Evolutionary conservation across 2,113 vertebrate species (phyloP).

Genomic region (Terrapene triunguis): DNA sequence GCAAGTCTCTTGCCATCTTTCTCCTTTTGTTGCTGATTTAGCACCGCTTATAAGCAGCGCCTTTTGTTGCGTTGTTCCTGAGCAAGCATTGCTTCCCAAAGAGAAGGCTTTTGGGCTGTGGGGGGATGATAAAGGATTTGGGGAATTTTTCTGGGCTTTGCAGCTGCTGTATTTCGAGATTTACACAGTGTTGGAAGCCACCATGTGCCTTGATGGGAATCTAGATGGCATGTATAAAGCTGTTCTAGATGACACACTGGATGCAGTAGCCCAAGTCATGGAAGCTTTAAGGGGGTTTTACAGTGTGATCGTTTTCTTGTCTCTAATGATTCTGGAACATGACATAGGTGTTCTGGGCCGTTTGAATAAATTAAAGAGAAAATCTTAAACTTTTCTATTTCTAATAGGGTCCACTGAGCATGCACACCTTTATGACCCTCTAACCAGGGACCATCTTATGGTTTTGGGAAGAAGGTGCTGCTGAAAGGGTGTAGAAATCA

Average conservation of each 20-base stretch:
- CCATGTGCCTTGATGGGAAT: rapidly evolving
- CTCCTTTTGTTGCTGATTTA: rapidly evolving
- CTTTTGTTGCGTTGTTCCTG: not conserved
- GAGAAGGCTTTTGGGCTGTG: not conserved
- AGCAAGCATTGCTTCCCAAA: not conserved
- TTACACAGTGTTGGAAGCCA: not conserved
- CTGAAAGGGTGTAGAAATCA: not conserved
- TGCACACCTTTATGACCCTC: no score
- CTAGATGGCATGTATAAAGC: not conserved
- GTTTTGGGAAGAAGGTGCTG: not conserved
- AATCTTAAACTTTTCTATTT: not conserved
- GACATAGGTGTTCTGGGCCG: not conserved
- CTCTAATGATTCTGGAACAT: rapidly evolving
- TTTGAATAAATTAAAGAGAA: not conserved
- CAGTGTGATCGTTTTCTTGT: not conserved
- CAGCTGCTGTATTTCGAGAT: rapidly evolving
- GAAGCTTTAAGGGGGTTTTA: rapidly evolving
- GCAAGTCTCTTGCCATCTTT: not conserved
- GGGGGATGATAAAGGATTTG: not conserved
- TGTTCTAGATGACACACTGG: not conserved
- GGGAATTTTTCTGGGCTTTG: not conserved
- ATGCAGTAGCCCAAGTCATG: rapidly evolving
- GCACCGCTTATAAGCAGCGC: no score
- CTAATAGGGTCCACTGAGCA: not conserved
- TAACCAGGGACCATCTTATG: not conserved